Evolutionary conservation across 1,140 invertebrate species (phyloP), one percentile per base, ranked within the genome.

Genomic region (Cherax quadricarinatus): DNA sequence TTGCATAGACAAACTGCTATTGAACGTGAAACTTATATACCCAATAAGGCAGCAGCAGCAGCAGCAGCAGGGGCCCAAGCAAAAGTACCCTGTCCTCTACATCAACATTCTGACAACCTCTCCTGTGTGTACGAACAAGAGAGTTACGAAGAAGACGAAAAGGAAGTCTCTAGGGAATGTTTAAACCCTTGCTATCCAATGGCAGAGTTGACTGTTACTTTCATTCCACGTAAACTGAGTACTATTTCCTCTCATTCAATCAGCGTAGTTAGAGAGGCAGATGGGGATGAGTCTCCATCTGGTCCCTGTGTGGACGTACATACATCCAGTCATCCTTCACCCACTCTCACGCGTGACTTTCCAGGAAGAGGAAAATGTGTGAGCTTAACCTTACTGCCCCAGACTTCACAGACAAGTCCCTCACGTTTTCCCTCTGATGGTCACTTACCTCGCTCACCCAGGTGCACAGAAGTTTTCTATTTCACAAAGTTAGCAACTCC

Each of bases 21-120:
- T 21, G 85, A 87, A 53, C 85, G 85, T 87, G 85, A 87, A 79
- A 79, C 85, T 6, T 87, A 87, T 53, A 87, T 87, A 87, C 85
- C 85, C 51, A 78, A 51, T 53, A 87, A 87, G 70, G 70, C 70
- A 30, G 41, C 30, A 73, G 66, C 21, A 18, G 66, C 21, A 18
- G 66, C 21, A 18, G 30, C 30, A 41, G 57, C 57, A 60, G 62
- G 83, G n/a, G 53, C 14, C 9, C 70, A 53, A 3, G 21, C 41
- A 75, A 73, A 87, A 16, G 30, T 87, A 75, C 48, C 73, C 49
- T 87, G 85, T 53, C 85, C 85, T 3, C 41, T 87, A 48, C 85
- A 87, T 24, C 85, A 62, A 24, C 85, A 49, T 3, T 53, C 85
- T 78, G 85, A 87, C 51, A 87, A 87, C 73, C 70, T 87, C 60